Percentiles rank a stretch among this genome's conserved stretches.
phyloP scores from a whole-genome alignment of 2,113 vertebrate genomes.

The Himantopus leucocephalus region DNA sequence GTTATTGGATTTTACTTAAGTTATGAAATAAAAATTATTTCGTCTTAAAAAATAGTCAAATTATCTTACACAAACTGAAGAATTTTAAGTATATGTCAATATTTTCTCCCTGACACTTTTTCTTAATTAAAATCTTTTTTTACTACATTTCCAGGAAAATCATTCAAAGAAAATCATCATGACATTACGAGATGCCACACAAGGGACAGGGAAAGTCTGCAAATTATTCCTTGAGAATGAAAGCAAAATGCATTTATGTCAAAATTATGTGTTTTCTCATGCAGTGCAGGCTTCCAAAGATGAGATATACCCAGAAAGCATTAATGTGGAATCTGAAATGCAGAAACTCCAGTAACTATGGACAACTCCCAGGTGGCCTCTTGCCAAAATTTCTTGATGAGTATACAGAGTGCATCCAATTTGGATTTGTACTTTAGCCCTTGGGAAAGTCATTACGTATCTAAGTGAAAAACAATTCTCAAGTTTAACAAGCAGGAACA shows the following conservation, averaged over 20 bases:
- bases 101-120: background rate
- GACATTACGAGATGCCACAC: background rate
- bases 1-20: background rate
- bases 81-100: background rate
- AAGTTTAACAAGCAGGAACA: slow-evolving; percentile 13
- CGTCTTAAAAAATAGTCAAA: background rate
- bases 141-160: background rate
- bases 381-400: slow-evolving; percentile 58
- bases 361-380: slow-evolving; percentile 41
- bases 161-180: background rate
- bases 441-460: slow-evolving; percentile 40
- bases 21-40: background rate
- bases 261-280: background rate
- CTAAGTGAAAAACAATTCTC: slow-evolving; percentile 55
- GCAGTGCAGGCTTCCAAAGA: background rate
- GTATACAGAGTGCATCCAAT: slow-evolving; percentile 45
- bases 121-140: background rate
- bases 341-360: slow-evolving; percentile 8
- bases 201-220: background rate
- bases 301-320: background rate
- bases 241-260: slow-evolving; percentile 6
- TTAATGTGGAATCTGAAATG: slow-evolving; percentile 44
- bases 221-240: background rate
- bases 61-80: background rate
- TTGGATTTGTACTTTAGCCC: slow-evolving; percentile 48